Base-by-base conservation (phyloP, 2,888 invertebrate species). In the Nymphalis c-album region DNA sequence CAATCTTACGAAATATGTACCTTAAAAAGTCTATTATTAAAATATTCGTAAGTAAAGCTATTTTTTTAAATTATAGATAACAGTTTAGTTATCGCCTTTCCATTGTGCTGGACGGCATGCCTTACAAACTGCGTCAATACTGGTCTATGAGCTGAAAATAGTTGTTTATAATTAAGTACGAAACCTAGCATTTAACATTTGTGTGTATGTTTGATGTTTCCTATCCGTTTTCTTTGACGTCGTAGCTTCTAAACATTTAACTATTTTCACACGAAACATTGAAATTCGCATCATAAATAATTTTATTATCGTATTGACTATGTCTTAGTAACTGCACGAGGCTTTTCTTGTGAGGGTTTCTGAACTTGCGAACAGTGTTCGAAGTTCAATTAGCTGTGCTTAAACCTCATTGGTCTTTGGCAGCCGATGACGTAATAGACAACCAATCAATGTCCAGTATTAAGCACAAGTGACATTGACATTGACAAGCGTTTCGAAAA, bases 91-190 rank as follows among this genome's bases (percentile, higher is more conserved):
- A 31, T 57, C 31, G 17, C 17, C 7, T 26, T 31, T 31, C 53
- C n/a, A 20, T 45, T 46, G 57, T 55, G 63, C 47, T 73, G 73
- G 66, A 35, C 2, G 13, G 62, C 71, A 62, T 7, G 18, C 74
- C 53, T 73, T 64, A 68, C 51, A 53, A 60, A 60, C 60, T 77
- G 73, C 78, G 77, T 77, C 78, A 78, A n/a, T 66, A 68, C 68
- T 75, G 65, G 64, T 69, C 73, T 75, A 73, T 74, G 76, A 73
- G 71, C 71, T 73, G 67, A 72, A 76, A 76, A 75, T 77, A 77
- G 73, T 72, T 71, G 70, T 72, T 65, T 70, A 70, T 73, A 69
- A 76, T 74, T 75, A 74, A 64, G 60, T 61, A 67, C 69, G 50
- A 65, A 71, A 67, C 64, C 71, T 68, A 69, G 63, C 67, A 67